Evolutionary conservation across 1,140 invertebrate species (phyloP), one percentile per base, ranked within the genome.

Genomic region (Cyphomyrmex costatus): DNA sequence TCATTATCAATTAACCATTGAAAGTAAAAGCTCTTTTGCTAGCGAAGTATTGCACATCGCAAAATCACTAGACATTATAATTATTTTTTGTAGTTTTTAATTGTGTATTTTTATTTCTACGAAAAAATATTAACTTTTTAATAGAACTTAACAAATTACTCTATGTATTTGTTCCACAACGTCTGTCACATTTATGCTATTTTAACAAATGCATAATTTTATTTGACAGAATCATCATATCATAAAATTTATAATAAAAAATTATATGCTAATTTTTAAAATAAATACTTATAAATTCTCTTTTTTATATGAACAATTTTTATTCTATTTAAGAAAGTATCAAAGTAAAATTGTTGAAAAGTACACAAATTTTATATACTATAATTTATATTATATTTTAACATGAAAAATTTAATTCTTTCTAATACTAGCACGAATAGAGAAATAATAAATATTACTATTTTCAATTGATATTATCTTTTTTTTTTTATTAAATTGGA

Each of bases 1-100:
- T 90, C 91, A 89, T 92, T 86, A 85, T 80, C 86, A 80, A 92
- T 92, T 91, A 92, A 91, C 74, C 86, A 73, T 88, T 66, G 87
- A 92, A 92, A 92, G 91, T 91, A 92, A 92, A 91, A 87, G 89
- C 56, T 86, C 58, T 85, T 82, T 87, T 78, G 24, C 68, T 46
- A 53, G 46, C 51, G 58, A 24, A 21, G 14, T 19, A 51, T 36
- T 60, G 51, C 77, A 21, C 60, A 46, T 56, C 65, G 5, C 14
- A 33, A 60, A 65, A 33, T 65, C n/a, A 14, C 16, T 36, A 27
- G 21, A 46, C 58, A 42, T 8, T 42, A n/a, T 27, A 68, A 14
- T 53, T 21, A 53, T 5, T 10, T 68, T 68, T 56, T 16, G 6
- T 14, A 65, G 27, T 79, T 21, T 14, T 42, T 21, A 33, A 65